Evolutionary conservation across 2,797 vertebrate genomes (phyloP).

Genomic region (Falco peregrinus): DNA sequence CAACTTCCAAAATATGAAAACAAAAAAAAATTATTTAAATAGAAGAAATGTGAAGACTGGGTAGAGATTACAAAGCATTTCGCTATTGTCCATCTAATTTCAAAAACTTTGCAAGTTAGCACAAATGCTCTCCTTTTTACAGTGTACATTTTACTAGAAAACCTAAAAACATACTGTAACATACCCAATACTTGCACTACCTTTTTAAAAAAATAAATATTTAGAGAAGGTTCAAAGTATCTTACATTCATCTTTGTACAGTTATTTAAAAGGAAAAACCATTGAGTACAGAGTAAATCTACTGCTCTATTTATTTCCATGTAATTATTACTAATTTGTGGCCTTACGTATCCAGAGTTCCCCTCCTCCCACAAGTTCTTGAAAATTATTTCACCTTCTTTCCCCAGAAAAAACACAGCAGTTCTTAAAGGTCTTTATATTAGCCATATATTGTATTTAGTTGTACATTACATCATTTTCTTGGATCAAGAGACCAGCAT

Average conservation of each 20-base stretch:
- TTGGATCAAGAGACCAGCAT: not conserved
- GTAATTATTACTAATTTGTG: not conserved
- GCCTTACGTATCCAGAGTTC: not conserved
- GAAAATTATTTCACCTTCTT: not conserved
- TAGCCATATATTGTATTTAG: not conserved
- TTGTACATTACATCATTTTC: not conserved
- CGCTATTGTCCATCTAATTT: not conserved
- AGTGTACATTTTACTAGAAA: not conserved
- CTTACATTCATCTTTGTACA: not conserved
- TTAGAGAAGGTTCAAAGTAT: not conserved
- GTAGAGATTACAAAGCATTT: not conserved
- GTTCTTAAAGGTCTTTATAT: not conserved
- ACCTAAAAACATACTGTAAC: not conserved
- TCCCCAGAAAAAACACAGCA: not conserved
- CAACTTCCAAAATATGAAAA: not conserved
- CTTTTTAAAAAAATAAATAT: not conserved
- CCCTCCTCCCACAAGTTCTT: not conserved
- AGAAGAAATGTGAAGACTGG: not conserved
- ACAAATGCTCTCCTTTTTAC: not conserved
- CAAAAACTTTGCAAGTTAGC: not conserved
- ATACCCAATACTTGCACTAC: not conserved
- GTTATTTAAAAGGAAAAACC: not conserved
- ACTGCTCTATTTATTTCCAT: not conserved
- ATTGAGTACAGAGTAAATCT: not conserved
- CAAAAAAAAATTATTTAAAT: not conserved